A percentile compares a stretch with the other conserved stretches of the same genome.
These are phyloP conservation scores for Syngnathus scovelli DNA, from an alignment of 2,113 vertebrate species.

Conservation along the genomic window DNA sequence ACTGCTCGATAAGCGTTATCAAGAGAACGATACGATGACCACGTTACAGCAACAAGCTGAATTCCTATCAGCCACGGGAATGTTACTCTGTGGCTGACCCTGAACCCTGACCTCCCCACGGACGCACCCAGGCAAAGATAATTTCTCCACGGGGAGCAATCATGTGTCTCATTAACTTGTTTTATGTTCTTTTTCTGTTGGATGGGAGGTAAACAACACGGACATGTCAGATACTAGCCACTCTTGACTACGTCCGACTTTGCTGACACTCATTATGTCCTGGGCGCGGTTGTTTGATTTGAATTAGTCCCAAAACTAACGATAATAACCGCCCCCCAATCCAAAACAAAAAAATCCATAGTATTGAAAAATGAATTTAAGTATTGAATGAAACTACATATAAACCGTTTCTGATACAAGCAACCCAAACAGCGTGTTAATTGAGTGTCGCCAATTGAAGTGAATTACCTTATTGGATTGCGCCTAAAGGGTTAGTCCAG, in stretches of 20 bases:
- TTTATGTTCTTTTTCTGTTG: conserved; percentile 34
- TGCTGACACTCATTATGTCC: background rate
- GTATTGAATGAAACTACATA: background rate
- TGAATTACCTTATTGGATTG: conserved; percentile 47
- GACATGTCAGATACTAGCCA: background rate
- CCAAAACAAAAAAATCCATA: too few species aligned
- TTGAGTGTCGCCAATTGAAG: conserved; percentile 11
- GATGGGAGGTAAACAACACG: background rate
- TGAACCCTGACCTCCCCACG: conserved; percentile 38
- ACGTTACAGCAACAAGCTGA: conserved; percentile 1
- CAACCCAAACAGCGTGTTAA: conserved; percentile 6
- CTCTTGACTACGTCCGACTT: background rate
- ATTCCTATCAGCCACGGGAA: conserved; percentile 15
- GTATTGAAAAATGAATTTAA: background rate
- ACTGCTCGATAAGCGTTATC: conserved; percentile 15
- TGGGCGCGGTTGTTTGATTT: background rate
- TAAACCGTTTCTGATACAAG: too few species aligned
- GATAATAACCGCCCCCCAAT: background rate
- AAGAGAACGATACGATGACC: background rate
- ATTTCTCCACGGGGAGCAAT: conserved; percentile 26
- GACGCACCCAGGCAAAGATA: conserved; percentile 14
- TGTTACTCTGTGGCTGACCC: conserved; percentile 5
- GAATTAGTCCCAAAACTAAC: background rate
- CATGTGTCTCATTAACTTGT: conserved; percentile 36
- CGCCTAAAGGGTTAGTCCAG: conserved; percentile 31